Conservation (phyloP, 2,113 vertebrate species). For the Telmatochromis bifrenatus region DNA sequence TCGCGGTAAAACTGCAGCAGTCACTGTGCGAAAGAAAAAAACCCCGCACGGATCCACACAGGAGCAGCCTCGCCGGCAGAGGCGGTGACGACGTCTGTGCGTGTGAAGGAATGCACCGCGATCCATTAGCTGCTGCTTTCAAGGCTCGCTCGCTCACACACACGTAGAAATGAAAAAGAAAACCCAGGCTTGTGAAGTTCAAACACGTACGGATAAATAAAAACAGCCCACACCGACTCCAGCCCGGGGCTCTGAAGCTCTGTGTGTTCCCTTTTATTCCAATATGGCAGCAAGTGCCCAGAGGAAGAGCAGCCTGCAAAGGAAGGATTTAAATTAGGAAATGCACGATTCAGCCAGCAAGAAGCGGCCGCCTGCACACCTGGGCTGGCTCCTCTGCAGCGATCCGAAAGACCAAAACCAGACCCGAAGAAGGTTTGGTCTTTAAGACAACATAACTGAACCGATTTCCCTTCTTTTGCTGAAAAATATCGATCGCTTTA, state of each 20-base stretch:
- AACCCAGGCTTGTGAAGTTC: neutral
- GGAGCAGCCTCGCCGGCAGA: neutral
- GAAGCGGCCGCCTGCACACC: neutral
- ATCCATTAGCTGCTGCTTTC: neutral
- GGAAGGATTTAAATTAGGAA: neutral
- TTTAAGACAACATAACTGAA: neutral
- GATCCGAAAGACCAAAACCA: neutral
- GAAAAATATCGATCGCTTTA: neutral
- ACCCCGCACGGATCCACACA: neutral
- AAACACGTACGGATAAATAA: neutral
- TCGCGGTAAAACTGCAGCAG: neutral
- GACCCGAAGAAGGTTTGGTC: fast-evolving
- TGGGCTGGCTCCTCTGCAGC: neutral
- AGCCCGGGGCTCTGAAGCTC: neutral
- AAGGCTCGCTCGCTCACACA: neutral
- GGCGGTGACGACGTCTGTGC: neutral
- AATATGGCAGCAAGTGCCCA: conserved; percentile 14
- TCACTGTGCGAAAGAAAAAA: neutral
- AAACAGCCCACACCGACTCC: neutral
- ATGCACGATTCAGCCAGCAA: neutral
- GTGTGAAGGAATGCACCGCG: conserved; percentile 59
- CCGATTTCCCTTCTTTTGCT: neutral
- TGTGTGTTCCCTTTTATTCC: neutral
- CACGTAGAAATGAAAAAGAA: neutral
- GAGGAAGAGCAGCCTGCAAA: neutral